phyloP scores from a whole-genome alignment of 53 echinoderm and acorn worm genomes.

The Paracentrotus lividus region DNA sequence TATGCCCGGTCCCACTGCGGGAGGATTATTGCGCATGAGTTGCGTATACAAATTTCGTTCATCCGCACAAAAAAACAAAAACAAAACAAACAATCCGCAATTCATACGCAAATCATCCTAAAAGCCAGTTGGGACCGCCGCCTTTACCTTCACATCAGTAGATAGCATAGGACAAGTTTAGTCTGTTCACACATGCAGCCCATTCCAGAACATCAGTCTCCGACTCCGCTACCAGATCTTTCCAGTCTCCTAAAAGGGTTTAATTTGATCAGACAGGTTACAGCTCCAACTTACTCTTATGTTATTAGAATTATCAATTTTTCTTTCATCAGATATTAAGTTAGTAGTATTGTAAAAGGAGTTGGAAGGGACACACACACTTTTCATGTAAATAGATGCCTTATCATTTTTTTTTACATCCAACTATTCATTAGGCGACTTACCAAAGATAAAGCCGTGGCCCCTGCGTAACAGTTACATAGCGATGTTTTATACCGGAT shows the following conservation, averaged over 20 bases:
- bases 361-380: background rate
- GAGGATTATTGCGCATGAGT: no score
- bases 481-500: no score
- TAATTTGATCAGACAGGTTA: background rate
- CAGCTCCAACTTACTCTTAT: background rate
- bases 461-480: no score
- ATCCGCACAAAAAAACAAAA: no score
- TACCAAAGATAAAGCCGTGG: no score
- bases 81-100: no score
- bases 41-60: no score
- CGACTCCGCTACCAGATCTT: conserved; percentile 85
- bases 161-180: conserved; percentile 88
- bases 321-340: background rate
- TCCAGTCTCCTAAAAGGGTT: conserved; percentile 39
- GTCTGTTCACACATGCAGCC: conserved; percentile 88
- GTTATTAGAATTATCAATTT: background rate
- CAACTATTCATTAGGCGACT: no score
- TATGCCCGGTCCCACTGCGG: no score
- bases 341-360: background rate
- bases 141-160: conserved; percentile 95
- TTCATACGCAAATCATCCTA: no score
- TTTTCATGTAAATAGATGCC: background rate
- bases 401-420: background rate
- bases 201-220: conserved; percentile 91
- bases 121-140: no score